Percentiles rank a stretch among this genome's conserved stretches.
Evolutionary conservation across 2,113 vertebrate species (phyloP).

Genomic region (Serinus canaria): DNA sequence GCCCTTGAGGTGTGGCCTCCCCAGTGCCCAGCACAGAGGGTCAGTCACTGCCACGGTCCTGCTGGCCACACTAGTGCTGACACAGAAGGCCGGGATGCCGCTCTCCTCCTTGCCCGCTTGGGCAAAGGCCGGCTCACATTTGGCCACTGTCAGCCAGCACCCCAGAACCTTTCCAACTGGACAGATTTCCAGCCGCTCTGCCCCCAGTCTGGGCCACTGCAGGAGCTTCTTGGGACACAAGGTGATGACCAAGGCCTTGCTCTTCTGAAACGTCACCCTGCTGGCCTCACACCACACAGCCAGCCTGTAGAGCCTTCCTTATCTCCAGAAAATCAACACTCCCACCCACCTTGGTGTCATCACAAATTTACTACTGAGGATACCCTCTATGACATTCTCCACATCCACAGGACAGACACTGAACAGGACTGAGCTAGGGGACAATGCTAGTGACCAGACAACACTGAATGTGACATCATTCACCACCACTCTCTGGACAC

Average conservation of each 20-base stretch:
- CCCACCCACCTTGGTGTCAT: too few relatives aligned
- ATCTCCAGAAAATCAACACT: too few relatives aligned
- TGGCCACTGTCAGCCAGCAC: too few relatives aligned
- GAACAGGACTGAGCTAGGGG: too few relatives aligned
- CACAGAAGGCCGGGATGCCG: too few relatives aligned
- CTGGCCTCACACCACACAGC: not conserved
- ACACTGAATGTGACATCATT: accelerated
- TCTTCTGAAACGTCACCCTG: accelerated
- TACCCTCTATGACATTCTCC: accelerated
- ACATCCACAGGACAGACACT: not conserved
- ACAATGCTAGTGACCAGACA: accelerated
- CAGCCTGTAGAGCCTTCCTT: not conserved
- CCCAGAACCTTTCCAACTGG: not conserved
- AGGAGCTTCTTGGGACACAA: not conserved
- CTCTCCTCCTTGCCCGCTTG: not conserved
- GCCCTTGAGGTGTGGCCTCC: not conserved
- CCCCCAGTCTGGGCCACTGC: not conserved
- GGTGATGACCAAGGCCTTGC: not conserved
- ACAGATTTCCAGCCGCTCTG: not conserved
- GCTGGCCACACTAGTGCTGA: not conserved
- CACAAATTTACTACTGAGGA: not conserved
- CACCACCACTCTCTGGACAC: accelerated
- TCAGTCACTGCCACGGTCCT: not conserved
- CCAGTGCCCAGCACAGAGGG: not conserved
- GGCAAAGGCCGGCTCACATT: not conserved